A percentile compares a stretch with the other conserved stretches of the same genome.
Conservation (phyloP, 2,888 invertebrate species). For the Agrotis ipsilon region DNA sequence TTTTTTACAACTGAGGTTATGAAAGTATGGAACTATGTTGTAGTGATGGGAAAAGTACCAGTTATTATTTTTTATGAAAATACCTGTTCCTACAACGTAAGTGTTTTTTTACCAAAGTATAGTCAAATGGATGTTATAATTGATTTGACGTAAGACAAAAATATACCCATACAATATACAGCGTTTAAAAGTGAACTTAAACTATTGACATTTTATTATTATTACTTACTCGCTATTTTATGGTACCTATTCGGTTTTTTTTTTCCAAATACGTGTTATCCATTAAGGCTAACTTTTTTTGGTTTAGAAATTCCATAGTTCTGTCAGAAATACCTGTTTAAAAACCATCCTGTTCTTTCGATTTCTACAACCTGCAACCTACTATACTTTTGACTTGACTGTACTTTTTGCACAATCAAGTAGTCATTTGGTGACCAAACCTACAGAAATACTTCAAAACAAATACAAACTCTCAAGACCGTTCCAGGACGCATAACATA, state of each 20-base stretch:
- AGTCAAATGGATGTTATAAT: neutral
- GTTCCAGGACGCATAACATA: conserved; percentile 21
- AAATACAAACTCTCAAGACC: neutral
- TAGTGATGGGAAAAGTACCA: conserved; percentile 57
- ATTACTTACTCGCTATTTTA: no score
- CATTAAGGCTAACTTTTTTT: no score
- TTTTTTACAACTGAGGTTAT: conserved; percentile 53
- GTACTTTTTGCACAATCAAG: neutral
- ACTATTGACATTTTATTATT: no score
- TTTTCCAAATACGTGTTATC: no score
- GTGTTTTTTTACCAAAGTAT: neutral
- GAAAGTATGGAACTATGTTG: conserved; percentile 7
- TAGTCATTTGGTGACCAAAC: neutral
- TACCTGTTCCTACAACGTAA: neutral
- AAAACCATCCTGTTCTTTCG: no score
- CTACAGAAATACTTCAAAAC: neutral
- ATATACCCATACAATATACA: neutral
- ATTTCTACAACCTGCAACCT: neutral
- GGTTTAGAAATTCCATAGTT: no score
- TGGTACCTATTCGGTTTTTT: no score
- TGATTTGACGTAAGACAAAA: neutral
- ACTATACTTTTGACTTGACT: neutral
- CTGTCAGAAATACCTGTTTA: no score
- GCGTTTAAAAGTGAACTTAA: no score
- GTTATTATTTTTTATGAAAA: conserved; percentile 28